A percentile compares a stretch with the other conserved stretches of the same genome.
These are phyloP conservation scores for Lucilia sericata DNA, from an alignment of 1,140 invertebrate genomes.

Conservation along the genomic window DNA sequence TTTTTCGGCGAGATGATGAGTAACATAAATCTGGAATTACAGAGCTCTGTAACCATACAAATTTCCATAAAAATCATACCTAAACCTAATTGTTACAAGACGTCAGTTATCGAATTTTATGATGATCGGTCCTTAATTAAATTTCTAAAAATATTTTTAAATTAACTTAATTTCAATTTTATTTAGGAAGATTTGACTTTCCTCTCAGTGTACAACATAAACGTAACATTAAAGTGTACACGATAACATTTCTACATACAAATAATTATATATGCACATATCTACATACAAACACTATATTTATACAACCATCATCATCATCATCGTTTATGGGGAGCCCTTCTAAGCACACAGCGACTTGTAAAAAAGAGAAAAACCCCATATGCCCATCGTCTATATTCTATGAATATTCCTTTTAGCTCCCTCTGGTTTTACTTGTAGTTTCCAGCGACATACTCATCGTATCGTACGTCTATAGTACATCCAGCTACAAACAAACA, in stretches of 20 bases:
- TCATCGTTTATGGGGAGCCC: constrained; percentile 25
- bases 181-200: neutral
- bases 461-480: neutral
- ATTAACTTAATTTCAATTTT: too few species aligned
- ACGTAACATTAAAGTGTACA: neutral
- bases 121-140: too few species aligned
- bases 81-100: too few species aligned
- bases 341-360: neutral
- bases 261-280: too few species aligned
- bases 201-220: neutral
- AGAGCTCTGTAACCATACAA: too few species aligned
- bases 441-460: neutral
- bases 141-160: too few species aligned
- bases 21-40: too few species aligned
- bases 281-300: neutral
- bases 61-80: too few species aligned
- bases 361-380: neutral
- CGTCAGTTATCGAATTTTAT: too few species aligned
- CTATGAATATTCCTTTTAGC: neutral
- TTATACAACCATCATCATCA: neutral
- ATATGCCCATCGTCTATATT: neutral
- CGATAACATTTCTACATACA: neutral
- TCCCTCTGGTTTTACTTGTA: constrained; percentile 14
- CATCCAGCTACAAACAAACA: neutral
- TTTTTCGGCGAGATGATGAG: too few species aligned